Evolutionary conservation across 2,888 invertebrate species (phyloP), one percentile per base, ranked within the genome.

Genomic region (Glaucopsyche alexis): DNA sequence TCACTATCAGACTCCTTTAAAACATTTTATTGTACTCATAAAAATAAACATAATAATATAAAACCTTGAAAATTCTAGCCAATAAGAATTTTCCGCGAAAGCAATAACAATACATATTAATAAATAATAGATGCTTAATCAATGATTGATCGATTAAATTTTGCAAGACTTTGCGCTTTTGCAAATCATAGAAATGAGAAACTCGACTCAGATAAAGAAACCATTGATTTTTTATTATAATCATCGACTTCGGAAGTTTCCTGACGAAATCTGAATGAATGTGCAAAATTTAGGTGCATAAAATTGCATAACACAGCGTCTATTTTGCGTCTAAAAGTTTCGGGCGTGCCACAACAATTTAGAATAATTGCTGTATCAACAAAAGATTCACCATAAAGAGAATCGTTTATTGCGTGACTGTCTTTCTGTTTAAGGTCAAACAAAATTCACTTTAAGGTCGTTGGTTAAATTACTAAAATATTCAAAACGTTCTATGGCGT

Each of bases 361-460:
- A 13, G 29, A 69, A 69, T 67, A 69, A 49, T 69, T 69, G 69
- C 29, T 29, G 49, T 29, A 49, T 29, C 47, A 47, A 69, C 69
- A 69, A 69, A 49, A 47, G 49, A 69, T 29, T 29, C 47, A 47
- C 69, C 13, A 49, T 69, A 47, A 69, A 69, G 49, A 49, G 45
- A 69, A 67, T 42, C 7, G 66, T 50, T 67, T 67, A 74, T 73
- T 67, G 75, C 72, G 75, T 77, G 76, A 85, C 83, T 81, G 81
- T 82, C 81, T 81, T 80, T 80, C 83, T 85, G 86, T 87, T 87
- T 86, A 88, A 87, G 89, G 82, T 85, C 85, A 85, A 87, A 80
- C 83, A 84, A 80, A 81, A 82, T 84, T 87, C 85, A 84, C 83
- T 85, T 84, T 87, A 88, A 89, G 89, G 87, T 84, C 87, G 85